Evolutionary conservation across 2,113 vertebrate species (phyloP), one percentile per base, ranked within the genome.

Genomic region (Anser brachyrhynchus): DNA sequence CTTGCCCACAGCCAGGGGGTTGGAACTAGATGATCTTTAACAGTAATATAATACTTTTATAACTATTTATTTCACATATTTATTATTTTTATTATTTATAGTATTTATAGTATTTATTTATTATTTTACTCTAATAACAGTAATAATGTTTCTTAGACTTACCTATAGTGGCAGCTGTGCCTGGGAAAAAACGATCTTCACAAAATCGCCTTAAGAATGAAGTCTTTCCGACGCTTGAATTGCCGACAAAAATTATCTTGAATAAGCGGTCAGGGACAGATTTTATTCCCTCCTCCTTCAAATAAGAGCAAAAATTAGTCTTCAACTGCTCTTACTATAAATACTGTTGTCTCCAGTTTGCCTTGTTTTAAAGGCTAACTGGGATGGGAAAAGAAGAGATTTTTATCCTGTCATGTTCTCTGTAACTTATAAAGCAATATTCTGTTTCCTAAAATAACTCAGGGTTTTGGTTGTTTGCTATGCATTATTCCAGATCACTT

Each of bases 181-280:
- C 97, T 3, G 98, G 92, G 66, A 97, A 98, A 97, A 99, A 99
- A 33, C 35, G 93, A 51, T 98, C 98, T 75, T 99, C 98, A 44
- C 99, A 99, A 97, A 99, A 98, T 87, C 98, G 97, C 91, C 98
- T 98, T 28, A 99, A 97, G 82, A 99, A 98, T 10, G 98, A 99
- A 0, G 99, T 99, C 98, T 99, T 99, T 55, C 99, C 99, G 66
- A 99, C 99, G 0, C 98, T 98, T 0, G 99, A 99, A 94, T 99
- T 98, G 22, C 99, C 99, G 65, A 99, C 98, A 69, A 99, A 95
- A 83, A 99, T 97, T 5, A 99, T 98, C 97, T 99, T 99, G 95
- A 99, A 99, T 52, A 99, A 97, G 9, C 96, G 98, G 35, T 99
- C 98, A 11, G 98, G 99, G 41, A 84, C 93, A 18, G 90, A 92